phyloP scores from a whole-genome alignment of 2,888 invertebrate genomes.

The Cerastoderma edule region DNA sequence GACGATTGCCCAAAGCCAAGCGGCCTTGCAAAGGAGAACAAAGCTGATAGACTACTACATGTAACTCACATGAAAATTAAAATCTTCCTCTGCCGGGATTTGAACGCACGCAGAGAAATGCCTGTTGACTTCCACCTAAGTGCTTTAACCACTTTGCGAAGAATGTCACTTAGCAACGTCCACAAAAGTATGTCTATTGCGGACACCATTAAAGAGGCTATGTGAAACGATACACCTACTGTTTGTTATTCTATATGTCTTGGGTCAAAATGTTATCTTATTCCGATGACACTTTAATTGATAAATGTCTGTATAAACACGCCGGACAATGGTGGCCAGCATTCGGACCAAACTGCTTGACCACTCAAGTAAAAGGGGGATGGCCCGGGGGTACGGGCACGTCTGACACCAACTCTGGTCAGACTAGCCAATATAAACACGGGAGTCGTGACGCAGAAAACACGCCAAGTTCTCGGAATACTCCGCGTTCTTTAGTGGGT shows the following conservation, averaged over 20 bases:
- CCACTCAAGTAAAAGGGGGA: conserved; percentile 37
- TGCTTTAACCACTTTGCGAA: no score
- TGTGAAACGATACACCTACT: conserved; percentile 13
- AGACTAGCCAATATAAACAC: conserved; percentile 22
- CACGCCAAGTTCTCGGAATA: conserved; percentile 7
- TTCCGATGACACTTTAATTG: conserved; percentile 59
- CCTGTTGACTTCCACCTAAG: no score
- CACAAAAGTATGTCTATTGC: no score
- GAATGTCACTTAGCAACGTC: no score
- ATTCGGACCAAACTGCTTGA: conserved; percentile 25
- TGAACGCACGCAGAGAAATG: no score
- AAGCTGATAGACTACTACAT: no score
- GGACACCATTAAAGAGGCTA: no score
- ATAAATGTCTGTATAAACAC: conserved; percentile 48
- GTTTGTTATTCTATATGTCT: conserved; percentile 45
- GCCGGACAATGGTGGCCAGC: conserved; percentile 32
- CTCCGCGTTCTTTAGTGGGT: no score
- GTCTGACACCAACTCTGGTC: conserved; percentile 44
- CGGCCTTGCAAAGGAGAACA: no score
- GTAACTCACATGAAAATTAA: no score
- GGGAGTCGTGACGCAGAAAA: conserved; percentile 16
- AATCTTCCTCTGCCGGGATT: no score
- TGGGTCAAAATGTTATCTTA: conserved; percentile 48
- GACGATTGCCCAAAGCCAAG: no score
- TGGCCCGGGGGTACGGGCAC: conserved; percentile 32